Percentiles rank a stretch among this genome's conserved stretches.
phyloP scores from a whole-genome alignment of 92 coral and sea anemone species.

The Epizoanthus ramosus region DNA sequence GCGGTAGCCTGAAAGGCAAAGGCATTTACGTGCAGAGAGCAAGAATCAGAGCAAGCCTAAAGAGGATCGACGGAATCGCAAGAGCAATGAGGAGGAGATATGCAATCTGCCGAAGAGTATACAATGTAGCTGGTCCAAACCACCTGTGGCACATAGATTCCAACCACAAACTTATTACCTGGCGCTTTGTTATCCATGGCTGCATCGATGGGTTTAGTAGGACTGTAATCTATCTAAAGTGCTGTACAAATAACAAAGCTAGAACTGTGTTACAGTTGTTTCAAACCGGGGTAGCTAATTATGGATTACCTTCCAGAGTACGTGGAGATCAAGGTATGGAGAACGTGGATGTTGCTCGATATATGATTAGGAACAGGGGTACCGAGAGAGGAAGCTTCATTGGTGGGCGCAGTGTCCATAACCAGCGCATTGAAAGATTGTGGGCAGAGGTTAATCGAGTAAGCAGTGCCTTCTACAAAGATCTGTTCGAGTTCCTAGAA shows the following conservation, averaged over 20 bases:
- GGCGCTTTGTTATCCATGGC: slow-evolving; percentile 56
- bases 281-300: slow-evolving; percentile 31
- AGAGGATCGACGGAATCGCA: slow-evolving; percentile 17
- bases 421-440: slow-evolving; percentile 56
- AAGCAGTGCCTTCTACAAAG: slow-evolving; percentile 39
- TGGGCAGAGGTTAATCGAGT: slow-evolving; percentile 65
- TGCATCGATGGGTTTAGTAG: slow-evolving; percentile 64
- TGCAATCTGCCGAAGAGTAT: slow-evolving; percentile 44
- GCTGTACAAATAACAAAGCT: slow-evolving; percentile 55
- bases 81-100: slow-evolving; percentile 32
- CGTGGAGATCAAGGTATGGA: slow-evolving; percentile 58
- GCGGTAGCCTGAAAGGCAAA: slow-evolving; percentile 35
- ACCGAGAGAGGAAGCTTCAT: slow-evolving; percentile 61
- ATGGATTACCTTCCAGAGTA: slow-evolving; percentile 65
- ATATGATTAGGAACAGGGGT: slow-evolving; percentile 57
- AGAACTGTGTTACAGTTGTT: slow-evolving; percentile 46
- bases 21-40: slow-evolving; percentile 18
- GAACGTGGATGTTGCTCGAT: slow-evolving; percentile 66
- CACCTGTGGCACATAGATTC: slow-evolving; percentile 57
- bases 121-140: slow-evolving; percentile 53
- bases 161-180: slow-evolving; percentile 55
- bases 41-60: slow-evolving; percentile 29
- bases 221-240: slow-evolving; percentile 30
- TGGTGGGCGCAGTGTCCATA: slow-evolving; percentile 62
- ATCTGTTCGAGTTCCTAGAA: slow-evolving; percentile 37